These are phyloP conservation scores for Eurystomus glaucurus DNA, from an alignment of 2,797 vertebrate species.

Conservation along the genomic window DNA sequence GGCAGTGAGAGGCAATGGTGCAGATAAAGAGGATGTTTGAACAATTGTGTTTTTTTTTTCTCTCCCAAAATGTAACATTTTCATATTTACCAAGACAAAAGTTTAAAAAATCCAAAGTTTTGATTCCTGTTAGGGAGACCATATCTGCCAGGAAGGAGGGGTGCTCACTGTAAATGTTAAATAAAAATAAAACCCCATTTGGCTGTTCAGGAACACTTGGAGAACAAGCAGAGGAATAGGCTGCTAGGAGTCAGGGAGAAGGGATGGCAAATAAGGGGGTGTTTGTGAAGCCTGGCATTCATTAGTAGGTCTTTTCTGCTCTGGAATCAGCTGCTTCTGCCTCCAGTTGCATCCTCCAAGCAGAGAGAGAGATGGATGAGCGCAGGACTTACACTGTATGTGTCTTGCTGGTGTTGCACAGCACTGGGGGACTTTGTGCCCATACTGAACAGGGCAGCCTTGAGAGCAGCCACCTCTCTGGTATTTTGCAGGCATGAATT, in stretches of 20 bases:
- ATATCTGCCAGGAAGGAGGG: not conserved
- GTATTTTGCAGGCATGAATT: not conserved
- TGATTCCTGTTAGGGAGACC: not conserved
- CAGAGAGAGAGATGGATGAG: not conserved
- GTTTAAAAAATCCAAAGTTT: not conserved
- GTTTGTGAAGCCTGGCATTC: not conserved
- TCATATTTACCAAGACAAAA: not conserved
- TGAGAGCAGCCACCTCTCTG: not conserved
- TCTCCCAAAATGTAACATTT: not conserved
- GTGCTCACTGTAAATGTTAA: not conserved
- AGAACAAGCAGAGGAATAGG: not conserved
- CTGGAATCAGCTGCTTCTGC: not conserved
- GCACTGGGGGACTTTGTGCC: not conserved
- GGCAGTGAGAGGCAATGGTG: not conserved
- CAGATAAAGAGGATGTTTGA: not conserved
- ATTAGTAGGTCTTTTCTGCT: not conserved
- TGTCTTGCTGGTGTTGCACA: rapidly evolving
- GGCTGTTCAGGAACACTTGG: not conserved
- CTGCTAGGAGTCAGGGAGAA: not conserved
- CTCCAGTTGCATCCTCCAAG: not conserved
- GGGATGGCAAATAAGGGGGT: not conserved
- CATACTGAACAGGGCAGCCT: not conserved
- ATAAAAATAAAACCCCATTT: not conserved
- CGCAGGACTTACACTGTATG: rapidly evolving
- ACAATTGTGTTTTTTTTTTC: not conserved